phyloP scores from a whole-genome alignment of 2,888 invertebrate genomes.

The Himalopsyche kuldschensis region DNA sequence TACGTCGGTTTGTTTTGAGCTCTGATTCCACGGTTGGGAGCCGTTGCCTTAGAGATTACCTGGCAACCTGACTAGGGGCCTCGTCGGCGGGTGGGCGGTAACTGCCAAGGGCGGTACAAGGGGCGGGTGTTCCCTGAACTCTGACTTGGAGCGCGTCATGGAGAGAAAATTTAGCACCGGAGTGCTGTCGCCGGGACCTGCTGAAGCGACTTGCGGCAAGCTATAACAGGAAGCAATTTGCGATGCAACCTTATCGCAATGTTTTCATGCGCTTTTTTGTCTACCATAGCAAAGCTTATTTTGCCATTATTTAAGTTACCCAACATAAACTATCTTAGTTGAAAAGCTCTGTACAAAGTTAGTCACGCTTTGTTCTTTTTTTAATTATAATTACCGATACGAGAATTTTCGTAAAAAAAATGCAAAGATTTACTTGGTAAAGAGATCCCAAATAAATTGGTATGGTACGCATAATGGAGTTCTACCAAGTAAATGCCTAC shows the following conservation, averaged over 20 bases:
- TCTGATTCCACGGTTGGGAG: neutral
- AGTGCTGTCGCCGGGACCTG: slow-evolving; percentile 1
- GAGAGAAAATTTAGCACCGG: slow-evolving; percentile 1
- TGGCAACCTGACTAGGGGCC: neutral
- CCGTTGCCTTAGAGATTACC: neutral
- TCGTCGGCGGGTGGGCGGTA: neutral
- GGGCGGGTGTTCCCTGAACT: slow-evolving; percentile 1
- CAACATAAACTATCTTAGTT: neutral
- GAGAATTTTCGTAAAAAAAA: too few species aligned
- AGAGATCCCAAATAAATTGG: too few species aligned
- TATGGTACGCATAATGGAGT: too few species aligned
- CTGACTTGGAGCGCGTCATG: neutral
- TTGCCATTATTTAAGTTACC: neutral
- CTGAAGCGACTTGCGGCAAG: neutral
- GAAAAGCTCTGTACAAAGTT: neutral
- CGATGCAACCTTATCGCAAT: neutral
- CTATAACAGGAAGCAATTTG: neutral
- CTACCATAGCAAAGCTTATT: neutral
- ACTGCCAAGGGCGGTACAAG: neutral
- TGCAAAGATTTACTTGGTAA: too few species aligned
- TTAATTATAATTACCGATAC: too few species aligned
- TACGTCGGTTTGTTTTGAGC: neutral
- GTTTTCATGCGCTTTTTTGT: neutral
- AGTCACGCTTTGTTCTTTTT: neutral
- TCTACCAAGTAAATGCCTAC: too few species aligned